A percentile compares a stretch with the other conserved stretches of the same genome.
Evolutionary conservation across 2,797 vertebrate genomes (phyloP).

Genomic region (Falco peregrinus): DNA sequence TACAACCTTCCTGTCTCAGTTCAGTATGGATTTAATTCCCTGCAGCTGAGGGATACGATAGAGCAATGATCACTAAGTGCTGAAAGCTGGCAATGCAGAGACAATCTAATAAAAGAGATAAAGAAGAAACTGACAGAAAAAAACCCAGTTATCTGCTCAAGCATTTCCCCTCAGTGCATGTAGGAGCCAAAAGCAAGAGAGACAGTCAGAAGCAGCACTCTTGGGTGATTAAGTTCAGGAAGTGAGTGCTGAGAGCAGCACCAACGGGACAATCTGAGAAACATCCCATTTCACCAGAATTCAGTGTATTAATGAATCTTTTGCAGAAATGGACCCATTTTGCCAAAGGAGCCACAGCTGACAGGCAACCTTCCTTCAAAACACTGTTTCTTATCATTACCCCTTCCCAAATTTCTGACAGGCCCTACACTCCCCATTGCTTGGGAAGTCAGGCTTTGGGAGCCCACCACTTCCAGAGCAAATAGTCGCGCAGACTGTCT

Average conservation of each 20-base stretch:
- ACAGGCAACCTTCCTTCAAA: background rate
- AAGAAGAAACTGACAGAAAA: background rate
- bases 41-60: background rate
- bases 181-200: background rate
- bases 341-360: background rate
- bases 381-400: background rate
- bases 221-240: background rate
- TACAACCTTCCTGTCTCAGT: background rate
- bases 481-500: background rate
- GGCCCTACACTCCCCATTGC: rapidly evolving
- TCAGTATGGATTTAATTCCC: background rate
- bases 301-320: background rate
- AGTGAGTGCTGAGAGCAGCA: background rate
- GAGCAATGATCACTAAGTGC: background rate
- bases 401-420: background rate
- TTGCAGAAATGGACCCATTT: background rate
- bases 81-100: background rate
- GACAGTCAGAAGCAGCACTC: background rate
- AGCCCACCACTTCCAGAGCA: background rate
- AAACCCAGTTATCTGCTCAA: background rate
- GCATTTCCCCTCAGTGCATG: background rate
- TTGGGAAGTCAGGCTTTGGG: background rate
- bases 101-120: background rate
- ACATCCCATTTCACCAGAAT: background rate
- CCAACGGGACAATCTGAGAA: background rate